Evolutionary conservation across 1,140 invertebrate genomes (phyloP), one percentile per base, ranked within the genome.

Genomic region (Leptopilina boulardi): DNA sequence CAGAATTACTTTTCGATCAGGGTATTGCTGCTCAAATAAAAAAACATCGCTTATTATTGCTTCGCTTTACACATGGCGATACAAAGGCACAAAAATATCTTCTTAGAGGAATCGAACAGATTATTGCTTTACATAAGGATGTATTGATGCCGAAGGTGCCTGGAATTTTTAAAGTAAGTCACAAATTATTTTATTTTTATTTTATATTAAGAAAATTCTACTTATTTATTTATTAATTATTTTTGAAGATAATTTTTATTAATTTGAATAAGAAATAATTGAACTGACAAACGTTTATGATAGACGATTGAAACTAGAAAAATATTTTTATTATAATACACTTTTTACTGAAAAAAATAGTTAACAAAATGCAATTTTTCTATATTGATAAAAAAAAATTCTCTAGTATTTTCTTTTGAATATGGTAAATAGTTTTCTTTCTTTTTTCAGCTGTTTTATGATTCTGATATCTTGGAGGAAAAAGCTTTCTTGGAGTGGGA

Each of bases 401-500:
- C n/a, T n/a, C 5, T 30, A 5, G 26, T 5, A 30, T 5, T 30
- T 3, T 30, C 5, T 30, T 30, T 30, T 30, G 2, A 30, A 30
- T 30, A 3, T 30, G 26, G 26, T 3, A 2, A 66, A 30, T 30
- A 30, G n/a, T n/a, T n/a, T n/a, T n/a, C n/a, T 80, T 76, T n/a
- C 75, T 76, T 77, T 77, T 88, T 87, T n/a, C 89, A 96, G 93
- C 90, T 96, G 59, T 94, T 99, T 84, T 99, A 99, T 90, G 98
- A 99, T 91, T 85, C 91, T 80, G 99, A 99, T 91, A 97, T 99
- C 83, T 91, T 99, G 78, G 97, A 98, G 79, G 99, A 99, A 87
- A 96, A 97, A 84, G 95, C 95, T 21, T 92, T 99, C 76, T 91
- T 99, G n/a, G 97, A 98, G 56, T 99, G 98, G 98, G 95, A 94